Percentiles rank a stretch among this genome's conserved stretches.
These are phyloP conservation scores for Margarornis squamiger DNA, from an alignment of 2,797 vertebrate genomes.

Conservation along the genomic window DNA sequence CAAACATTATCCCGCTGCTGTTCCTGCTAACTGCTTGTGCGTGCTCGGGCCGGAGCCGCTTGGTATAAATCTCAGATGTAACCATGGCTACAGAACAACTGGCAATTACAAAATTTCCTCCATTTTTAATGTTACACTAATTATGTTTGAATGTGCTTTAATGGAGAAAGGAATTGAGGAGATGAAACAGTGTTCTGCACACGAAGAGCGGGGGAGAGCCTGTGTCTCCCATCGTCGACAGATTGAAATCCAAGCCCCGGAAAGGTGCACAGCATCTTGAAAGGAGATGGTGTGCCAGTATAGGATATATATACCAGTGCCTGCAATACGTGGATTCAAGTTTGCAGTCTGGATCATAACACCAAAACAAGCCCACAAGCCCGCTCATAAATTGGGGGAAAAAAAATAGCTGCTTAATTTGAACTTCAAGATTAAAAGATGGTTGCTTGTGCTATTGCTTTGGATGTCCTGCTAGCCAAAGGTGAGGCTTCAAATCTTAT, in stretches of 20 bases:
- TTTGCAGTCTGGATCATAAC: neutral
- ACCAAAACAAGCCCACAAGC: neutral
- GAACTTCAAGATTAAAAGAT: neutral
- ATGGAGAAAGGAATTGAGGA: conserved; percentile 65
- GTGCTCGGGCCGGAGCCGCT: conserved; percentile 79
- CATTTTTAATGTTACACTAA: conserved; percentile 80
- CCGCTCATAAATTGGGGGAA: rapidly evolving
- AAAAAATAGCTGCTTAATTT: rapidly evolving
- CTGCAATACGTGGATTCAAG: rapidly evolving
- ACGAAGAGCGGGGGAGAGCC: neutral
- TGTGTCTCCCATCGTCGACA: neutral
- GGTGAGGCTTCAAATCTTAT: neutral
- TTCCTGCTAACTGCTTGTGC: conserved; percentile 80
- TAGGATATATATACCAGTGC: neutral
- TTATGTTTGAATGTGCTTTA: conserved; percentile 83
- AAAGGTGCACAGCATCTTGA: neutral
- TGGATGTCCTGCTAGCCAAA: neutral
- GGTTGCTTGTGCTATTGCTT: neutral
- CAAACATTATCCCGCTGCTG: conserved; percentile 76
- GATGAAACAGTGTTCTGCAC: conserved; percentile 40
- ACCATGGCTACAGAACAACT: conserved; percentile 84
- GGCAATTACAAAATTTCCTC: conserved; percentile 80
- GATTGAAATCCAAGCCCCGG: neutral
- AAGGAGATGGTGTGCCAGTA: neutral
- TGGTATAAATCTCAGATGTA: conserved; percentile 82